These are phyloP conservation scores for Ophraella communa DNA, from an alignment of 2,888 invertebrate species.

Conservation along the genomic window DNA sequence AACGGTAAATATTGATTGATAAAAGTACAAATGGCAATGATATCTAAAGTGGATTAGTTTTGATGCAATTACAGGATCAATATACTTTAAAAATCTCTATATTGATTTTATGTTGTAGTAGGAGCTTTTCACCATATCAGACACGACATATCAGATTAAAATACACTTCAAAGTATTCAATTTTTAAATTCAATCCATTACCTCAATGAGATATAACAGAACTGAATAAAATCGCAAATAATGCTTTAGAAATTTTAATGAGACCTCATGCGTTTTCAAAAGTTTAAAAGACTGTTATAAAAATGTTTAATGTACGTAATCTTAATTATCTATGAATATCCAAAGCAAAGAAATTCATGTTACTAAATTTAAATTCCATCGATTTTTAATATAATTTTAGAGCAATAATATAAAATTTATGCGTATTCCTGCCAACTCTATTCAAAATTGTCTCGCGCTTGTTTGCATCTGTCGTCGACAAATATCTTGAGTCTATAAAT, in stretches of 20 bases:
- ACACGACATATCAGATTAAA: background rate
- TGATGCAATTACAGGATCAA: background rate
- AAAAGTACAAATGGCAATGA: background rate
- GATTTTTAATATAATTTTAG: conserved; percentile 42
- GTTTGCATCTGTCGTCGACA: conserved; percentile 28
- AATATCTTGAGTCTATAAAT: conserved; percentile 34
- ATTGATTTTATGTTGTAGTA: background rate
- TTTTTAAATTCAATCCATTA: background rate
- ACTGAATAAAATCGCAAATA: too few species aligned
- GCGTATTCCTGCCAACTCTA: conserved; percentile 38
- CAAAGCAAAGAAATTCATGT: background rate
- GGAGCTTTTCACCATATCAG: background rate
- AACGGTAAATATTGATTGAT: background rate
- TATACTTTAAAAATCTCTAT: background rate
- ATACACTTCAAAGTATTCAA: background rate
- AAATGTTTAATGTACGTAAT: background rate
- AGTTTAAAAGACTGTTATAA: too few species aligned
- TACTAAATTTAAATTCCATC: background rate
- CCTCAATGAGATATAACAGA: too few species aligned
- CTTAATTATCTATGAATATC: background rate
- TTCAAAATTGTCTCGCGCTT: conserved; percentile 29
- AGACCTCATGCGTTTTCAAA: too few species aligned
- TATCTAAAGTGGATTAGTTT: background rate
- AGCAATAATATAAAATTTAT: conserved; percentile 37
- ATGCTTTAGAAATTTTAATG: too few species aligned